Evolutionary conservation across 2,888 invertebrate species (phyloP).

Genomic region (Tetropium fuscum): DNA sequence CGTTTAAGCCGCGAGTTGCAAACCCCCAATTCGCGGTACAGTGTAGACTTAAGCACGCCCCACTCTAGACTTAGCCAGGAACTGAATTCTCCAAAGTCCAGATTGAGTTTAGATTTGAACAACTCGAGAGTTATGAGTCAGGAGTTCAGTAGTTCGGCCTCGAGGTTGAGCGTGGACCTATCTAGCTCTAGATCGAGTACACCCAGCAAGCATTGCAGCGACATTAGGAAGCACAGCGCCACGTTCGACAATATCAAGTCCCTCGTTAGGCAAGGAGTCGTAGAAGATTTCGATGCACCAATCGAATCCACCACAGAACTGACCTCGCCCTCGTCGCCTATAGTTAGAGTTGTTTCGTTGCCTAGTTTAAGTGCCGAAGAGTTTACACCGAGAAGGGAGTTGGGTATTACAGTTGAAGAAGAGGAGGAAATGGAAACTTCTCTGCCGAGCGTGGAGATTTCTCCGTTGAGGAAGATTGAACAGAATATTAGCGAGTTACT

Average conservation of each 20-base stretch:
- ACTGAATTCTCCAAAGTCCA: constrained; percentile 72
- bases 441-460: constrained; percentile 73
- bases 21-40: constrained; percentile 75
- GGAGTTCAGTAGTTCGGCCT: constrained; percentile 60
- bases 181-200: constrained; percentile 63
- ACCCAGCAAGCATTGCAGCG: constrained; percentile 70
- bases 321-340: constrained; percentile 70
- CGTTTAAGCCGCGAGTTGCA: constrained; percentile 68
- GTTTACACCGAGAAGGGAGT: constrained; percentile 73
- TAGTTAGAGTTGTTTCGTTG: constrained; percentile 77
- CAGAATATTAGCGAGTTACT: constrained; percentile 79
- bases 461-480: constrained; percentile 78
- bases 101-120: constrained; percentile 73
- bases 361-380: constrained; percentile 73
- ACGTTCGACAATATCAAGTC: constrained; percentile 84
- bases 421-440: constrained; percentile 78
- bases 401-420: constrained; percentile 79
- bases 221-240: constrained; percentile 79
- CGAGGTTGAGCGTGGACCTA: constrained; percentile 57
- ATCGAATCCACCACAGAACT: constrained; percentile 74
- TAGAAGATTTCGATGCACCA: constrained; percentile 70
- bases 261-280: constrained; percentile 77
- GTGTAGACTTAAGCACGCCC: constrained; percentile 75
- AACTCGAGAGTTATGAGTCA: constrained; percentile 63
- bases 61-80: constrained; percentile 70